Conservation (phyloP, 2,888 invertebrate genomes). For the Ichneumoninae sp. region DNA sequence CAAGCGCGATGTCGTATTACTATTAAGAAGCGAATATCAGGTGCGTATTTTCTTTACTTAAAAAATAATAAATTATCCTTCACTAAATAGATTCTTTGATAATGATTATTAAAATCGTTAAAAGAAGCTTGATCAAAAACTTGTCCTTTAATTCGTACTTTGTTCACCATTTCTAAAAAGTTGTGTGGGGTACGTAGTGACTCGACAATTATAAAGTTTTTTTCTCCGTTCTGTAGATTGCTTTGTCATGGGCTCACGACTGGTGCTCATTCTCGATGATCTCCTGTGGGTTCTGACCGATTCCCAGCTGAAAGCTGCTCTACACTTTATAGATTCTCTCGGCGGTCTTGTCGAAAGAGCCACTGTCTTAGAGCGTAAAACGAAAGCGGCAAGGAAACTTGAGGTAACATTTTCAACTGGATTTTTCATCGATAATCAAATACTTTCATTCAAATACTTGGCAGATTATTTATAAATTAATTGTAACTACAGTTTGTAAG, state of each 20-base stretch:
- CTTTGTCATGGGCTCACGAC: conserved; percentile 94
- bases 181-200: background rate
- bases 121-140: conserved; percentile 19
- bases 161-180: background rate
- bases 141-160: background rate
- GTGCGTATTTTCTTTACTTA: conserved; percentile 84
- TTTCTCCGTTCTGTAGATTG: conserved; percentile 89
- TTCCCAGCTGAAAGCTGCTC: conserved; percentile 96
- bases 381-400: conserved; percentile 94
- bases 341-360: conserved; percentile 93
- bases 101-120: background rate
- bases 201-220: conserved; percentile 4
- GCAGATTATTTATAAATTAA: conserved; percentile 10
- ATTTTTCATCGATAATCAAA: background rate
- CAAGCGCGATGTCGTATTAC: conserved; percentile 97
- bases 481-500: background rate
- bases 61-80: background rate
- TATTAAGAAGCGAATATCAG: conserved; percentile 96
- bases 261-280: conserved; percentile 97
- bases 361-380: conserved; percentile 91
- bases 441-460: background rate
- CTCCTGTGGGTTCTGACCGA: conserved; percentile 98
- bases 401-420: conserved; percentile 85
- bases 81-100: conserved; percentile 8
- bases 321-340: conserved; percentile 94